Evolutionary conservation across 2,888 invertebrate species (phyloP), one percentile per base, ranked within the genome.

Genomic region (Oscheius myriophilus): DNA sequence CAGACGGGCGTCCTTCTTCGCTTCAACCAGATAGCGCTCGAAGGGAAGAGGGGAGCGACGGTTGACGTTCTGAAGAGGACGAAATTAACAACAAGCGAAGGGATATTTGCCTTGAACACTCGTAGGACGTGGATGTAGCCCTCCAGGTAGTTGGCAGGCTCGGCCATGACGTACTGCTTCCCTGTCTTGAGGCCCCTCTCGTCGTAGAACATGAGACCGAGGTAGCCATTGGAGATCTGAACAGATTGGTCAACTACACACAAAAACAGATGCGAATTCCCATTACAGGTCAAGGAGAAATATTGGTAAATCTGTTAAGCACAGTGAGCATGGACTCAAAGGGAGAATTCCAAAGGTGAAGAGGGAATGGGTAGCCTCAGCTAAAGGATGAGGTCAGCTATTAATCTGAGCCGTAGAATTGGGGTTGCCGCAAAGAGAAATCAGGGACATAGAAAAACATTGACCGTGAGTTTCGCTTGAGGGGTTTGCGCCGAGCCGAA

Each of bases 71-170:
- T 80, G 69, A 53, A 41, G 25, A 23, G 33, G 9, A 33, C 33
- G 9, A 9, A 6, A 6, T 6, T 33, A 33, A 6, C 33, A 53
- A 53, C 18, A 53, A 6, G 4, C 7, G 14, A 4, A 6, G 9
- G 33, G 33, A 33, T 6, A 6, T 6, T 9, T 33, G 9, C 33
- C 33, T 33, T 33, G 9, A 33, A 33, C 33, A 91, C 92, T 76
- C 89, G 90, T 63, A 93, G 88, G 0, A 93, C 92, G 82, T 92
- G 91, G 73, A 91, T 90, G 84, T 93, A 93, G 0, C 93, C 92
- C 83, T 93, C 93, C 85, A 93, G 93, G 87, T 92, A 94, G 0
- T 92, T 91, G 61, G 91, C 91, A 62, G 92, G 91, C 86, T 93
- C 93, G 1, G 92, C 90, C 92, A 93, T 92, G 0, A 90, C 16